Base-by-base conservation (phyloP, 2,888 invertebrate genomes). In the Sinodicranocentrus sp. region DNA sequence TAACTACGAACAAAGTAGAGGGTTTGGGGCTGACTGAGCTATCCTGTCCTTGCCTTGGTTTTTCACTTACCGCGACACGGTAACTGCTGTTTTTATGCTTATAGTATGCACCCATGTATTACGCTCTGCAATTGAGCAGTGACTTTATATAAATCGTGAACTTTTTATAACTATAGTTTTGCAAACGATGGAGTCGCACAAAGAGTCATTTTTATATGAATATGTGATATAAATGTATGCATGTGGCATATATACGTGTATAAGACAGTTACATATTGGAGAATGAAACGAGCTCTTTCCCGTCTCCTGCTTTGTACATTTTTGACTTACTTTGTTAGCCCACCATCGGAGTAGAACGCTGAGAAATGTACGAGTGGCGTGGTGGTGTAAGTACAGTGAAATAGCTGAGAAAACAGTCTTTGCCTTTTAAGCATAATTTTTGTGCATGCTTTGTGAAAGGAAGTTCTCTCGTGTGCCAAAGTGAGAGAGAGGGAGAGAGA, bases 291-390 rank as follows among this genome's bases (percentile, higher is more conserved):
- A 59, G 21, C 61, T 59, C 39, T 17, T 59, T 75, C 33, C 61
- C 72, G 72, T 67, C 65, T 28, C 10, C 54, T 54, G 72, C 59
- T 54, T 57, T 33, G 44, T 68, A 25, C 54, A 68, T 44, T 15
- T 8, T 63, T 33, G 63, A 52, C 61, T 63, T n/a, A 61, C 43
- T 57, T 33, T 43, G 23, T 39, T 39, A 33, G 78, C 78, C 77
- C 78, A 78, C 78, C 78, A 39, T 3, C 23, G 71, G 33, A 68
- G 77, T 19, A 59, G 25, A 26, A 52, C 28, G 26, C 15, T 26
- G 23, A 23, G 23, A 19, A 28, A 61, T 15, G 48, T 13, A 25
- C 15, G 28, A 28, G 13, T 28, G 5, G 17, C n/a, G 26, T 43
- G 15, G 2, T 19, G 5, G 48, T 21, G n/a, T 8, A 26, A 44